Evolutionary conservation across 2,113 vertebrate genomes (phyloP).

Genomic region (Phyllostomus hastatus): DNA sequence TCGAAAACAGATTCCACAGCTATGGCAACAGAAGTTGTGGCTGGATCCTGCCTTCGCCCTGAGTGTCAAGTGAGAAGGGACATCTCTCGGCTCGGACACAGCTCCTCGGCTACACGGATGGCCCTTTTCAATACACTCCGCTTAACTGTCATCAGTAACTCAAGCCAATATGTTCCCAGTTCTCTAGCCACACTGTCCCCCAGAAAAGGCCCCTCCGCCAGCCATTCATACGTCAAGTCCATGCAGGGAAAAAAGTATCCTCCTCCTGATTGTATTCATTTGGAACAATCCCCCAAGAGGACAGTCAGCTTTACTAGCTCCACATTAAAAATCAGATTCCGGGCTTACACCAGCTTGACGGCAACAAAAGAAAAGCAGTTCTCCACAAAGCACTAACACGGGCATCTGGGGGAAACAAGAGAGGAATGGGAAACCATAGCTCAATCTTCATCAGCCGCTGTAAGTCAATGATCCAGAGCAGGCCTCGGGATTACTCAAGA

Average conservation of each 20-base stretch:
- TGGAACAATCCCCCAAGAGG: not conserved
- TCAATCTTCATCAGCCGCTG: not conserved
- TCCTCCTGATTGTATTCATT: not conserved
- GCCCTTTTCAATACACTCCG: not conserved
- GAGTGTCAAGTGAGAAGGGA: not conserved
- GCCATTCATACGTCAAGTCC: not conserved
- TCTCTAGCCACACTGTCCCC: not conserved
- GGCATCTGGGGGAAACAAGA: not conserved
- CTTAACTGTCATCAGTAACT: not conserved
- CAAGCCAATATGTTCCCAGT: not conserved
- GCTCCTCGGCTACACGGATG: not conserved
- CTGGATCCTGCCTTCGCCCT: not conserved
- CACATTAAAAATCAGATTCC: not conserved
- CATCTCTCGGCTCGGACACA: not conserved
- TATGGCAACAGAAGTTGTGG: conserved; percentile 57
- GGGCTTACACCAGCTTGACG: too few relatives aligned
- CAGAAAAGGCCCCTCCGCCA: not conserved
- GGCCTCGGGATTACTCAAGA: not conserved
- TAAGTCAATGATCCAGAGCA: not conserved
- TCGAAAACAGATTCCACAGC: conserved; percentile 58
- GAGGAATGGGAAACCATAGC: not conserved
- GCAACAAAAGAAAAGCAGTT: not conserved
- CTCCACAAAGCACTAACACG: not conserved
- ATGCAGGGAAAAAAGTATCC: not conserved
- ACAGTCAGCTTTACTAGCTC: not conserved